Percentiles rank a stretch among this genome's conserved stretches.
Conservation (phyloP, 2,113 vertebrate species). For the Sisor rabdophorus region DNA sequence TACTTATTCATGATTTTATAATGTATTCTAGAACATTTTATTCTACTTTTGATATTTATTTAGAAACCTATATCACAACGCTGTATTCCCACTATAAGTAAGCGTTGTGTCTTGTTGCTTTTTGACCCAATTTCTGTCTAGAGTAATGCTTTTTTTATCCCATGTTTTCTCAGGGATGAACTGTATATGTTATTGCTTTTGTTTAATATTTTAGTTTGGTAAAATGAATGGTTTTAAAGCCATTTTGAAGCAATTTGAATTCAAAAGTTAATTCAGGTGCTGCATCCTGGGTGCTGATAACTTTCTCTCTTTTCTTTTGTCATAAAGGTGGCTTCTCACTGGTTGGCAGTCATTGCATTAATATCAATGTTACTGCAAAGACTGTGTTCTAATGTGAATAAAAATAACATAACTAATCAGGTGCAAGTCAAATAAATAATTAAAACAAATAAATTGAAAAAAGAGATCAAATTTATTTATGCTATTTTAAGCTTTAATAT, state of each 20-base stretch:
- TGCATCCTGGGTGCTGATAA: conserved; percentile 29
- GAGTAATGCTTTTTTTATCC: conserved; percentile 18
- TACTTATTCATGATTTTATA: conserved; percentile 15
- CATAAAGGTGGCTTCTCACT: conserved; percentile 52
- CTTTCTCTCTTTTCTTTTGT: neutral
- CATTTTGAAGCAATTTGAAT: neutral
- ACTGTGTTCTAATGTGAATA: conserved; percentile 74
- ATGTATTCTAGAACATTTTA: conserved; percentile 11
- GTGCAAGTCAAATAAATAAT: conserved; percentile 47
- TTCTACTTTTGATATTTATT: conserved; percentile 27
- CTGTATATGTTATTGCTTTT: conserved; percentile 19
- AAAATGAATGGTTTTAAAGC: conserved; percentile 5
- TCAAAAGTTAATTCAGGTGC: conserved; percentile 31
- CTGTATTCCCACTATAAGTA: conserved; percentile 17
- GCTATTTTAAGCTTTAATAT: too few relatives aligned
- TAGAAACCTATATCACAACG: conserved; percentile 11
- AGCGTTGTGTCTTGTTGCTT: conserved; percentile 1
- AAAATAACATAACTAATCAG: conserved; percentile 69
- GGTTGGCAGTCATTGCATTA: conserved; percentile 51
- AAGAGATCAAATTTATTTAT: too few relatives aligned
- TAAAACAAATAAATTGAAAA: conserved; percentile 6
- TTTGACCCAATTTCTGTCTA: neutral
- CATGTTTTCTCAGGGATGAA: conserved; percentile 63
- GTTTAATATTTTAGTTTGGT: neutral
- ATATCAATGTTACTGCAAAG: conserved; percentile 47